Percentiles rank a stretch among this genome's conserved stretches.
phyloP scores from a whole-genome alignment of 2,797 vertebrate genomes.

The Macropodus opercularis region DNA sequence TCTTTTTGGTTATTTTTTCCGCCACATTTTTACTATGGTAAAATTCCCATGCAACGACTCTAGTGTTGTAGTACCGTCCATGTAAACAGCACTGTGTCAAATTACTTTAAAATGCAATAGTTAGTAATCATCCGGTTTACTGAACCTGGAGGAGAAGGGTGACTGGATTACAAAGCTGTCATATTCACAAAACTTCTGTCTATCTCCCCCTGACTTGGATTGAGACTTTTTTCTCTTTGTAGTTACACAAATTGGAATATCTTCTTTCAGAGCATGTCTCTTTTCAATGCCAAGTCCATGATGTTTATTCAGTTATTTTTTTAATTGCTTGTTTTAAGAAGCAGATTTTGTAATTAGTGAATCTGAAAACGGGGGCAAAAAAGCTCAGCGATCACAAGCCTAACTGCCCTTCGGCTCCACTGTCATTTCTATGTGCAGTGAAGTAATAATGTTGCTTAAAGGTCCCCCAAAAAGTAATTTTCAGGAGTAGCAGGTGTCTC shows the following conservation, averaged over 20 bases:
- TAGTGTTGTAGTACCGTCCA: background rate
- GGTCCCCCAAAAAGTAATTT: background rate
- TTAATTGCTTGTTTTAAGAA: no score
- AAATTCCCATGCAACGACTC: background rate
- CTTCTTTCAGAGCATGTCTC: conserved; percentile 17
- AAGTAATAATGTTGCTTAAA: conserved; percentile 32
- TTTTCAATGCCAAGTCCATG: conserved; percentile 10
- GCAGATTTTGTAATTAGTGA: conserved; percentile 47
- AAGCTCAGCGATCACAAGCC: conserved; percentile 28
- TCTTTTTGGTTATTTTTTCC: background rate
- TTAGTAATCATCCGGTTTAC: background rate
- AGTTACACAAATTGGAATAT: background rate
- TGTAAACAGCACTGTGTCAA: background rate
- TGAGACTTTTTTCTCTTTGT: conserved; percentile 1
- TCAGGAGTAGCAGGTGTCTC: no score
- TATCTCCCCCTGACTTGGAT: background rate
- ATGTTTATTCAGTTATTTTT: conserved; percentile 18
- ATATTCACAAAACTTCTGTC: background rate
- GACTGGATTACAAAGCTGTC: background rate
- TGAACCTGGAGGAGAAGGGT: background rate
- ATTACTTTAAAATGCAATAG: background rate
- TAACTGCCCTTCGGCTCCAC: conserved; percentile 16
- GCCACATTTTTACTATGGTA: background rate
- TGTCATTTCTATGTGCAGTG: conserved; percentile 22
- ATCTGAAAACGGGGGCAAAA: conserved; percentile 35